A percentile compares a stretch with the other conserved stretches of the same genome.
Conservation (phyloP, 2,797 vertebrate genomes). For the Alexandromys oeconomus region DNA sequence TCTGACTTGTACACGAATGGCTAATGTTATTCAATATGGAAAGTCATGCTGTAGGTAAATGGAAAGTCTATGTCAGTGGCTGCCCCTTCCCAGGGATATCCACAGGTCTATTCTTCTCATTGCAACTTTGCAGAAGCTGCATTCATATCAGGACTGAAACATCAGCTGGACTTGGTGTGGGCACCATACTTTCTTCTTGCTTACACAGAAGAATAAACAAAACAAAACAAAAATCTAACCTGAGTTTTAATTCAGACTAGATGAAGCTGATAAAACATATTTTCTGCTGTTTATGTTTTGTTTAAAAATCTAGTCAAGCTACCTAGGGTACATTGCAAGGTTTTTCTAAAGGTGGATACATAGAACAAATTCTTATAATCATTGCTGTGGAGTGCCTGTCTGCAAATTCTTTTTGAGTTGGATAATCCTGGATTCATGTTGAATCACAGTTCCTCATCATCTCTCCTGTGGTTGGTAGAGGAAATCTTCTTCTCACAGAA, state of each 20-base stretch:
- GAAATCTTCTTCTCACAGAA: constrained; percentile 72
- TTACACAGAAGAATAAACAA: not conserved
- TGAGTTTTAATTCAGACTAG: constrained; percentile 32
- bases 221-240: not conserved
- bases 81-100: not conserved
- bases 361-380: constrained; percentile 56
- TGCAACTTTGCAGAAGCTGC: not conserved
- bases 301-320: constrained; percentile 36
- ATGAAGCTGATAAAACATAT: constrained; percentile 1
- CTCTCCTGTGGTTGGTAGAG: constrained; percentile 60
- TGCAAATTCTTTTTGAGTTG: constrained; percentile 70
- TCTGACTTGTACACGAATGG: not conserved
- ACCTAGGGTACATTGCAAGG: not conserved
- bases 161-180: constrained; percentile 46
- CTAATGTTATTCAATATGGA: constrained; percentile 26
- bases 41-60: not conserved
- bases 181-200: constrained; percentile 42
- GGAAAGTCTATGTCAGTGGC: not conserved
- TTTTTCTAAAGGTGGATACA: constrained; percentile 10
- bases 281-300: constrained; percentile 41
- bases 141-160: not conserved
- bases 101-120: not conserved
- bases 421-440: constrained; percentile 53
- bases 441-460: constrained; percentile 61
- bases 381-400: constrained; percentile 51